A percentile compares a stretch with the other conserved stretches of the same genome.
phyloP scores from a whole-genome alignment of 2,113 vertebrate species.

The Thalassoma bifasciatum region DNA sequence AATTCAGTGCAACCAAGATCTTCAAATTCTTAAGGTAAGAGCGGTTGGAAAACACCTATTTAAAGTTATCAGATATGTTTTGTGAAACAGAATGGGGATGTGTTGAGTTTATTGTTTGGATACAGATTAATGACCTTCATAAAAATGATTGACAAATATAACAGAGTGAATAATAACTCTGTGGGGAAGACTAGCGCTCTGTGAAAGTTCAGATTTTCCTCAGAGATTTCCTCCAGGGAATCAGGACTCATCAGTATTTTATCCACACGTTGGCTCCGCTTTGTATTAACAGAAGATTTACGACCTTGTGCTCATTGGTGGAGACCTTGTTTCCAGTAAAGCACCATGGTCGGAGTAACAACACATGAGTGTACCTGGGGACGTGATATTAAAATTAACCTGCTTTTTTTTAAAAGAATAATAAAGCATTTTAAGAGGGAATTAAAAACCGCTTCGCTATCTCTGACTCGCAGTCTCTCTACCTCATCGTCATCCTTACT shows the following conservation, averaged over 20 bases:
- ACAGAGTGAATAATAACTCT: no score
- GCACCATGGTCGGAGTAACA: background rate
- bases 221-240: background rate
- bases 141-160: no score
- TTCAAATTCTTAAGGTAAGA: no score
- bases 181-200: background rate
- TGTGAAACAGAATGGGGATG: no score
- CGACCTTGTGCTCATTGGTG: background rate
- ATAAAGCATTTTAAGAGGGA: background rate
- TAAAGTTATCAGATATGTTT: no score
- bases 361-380: background rate
- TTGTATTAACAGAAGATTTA: background rate
- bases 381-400: background rate
- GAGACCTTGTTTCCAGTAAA: background rate
- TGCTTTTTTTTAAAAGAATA: background rate
- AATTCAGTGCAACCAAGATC: no score
- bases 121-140: no score
- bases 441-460: slow-evolving; percentile 25
- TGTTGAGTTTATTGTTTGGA: no score
- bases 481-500: background rate
- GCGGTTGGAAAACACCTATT: no score
- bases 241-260: background rate
- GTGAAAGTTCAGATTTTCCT: background rate
- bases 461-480: slow-evolving; percentile 28
- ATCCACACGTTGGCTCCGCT: background rate